A percentile compares a stretch with the other conserved stretches of the same genome.
Evolutionary conservation across 2,113 vertebrate genomes (phyloP).

Genomic region (Oncorhynchus kisutch): DNA sequence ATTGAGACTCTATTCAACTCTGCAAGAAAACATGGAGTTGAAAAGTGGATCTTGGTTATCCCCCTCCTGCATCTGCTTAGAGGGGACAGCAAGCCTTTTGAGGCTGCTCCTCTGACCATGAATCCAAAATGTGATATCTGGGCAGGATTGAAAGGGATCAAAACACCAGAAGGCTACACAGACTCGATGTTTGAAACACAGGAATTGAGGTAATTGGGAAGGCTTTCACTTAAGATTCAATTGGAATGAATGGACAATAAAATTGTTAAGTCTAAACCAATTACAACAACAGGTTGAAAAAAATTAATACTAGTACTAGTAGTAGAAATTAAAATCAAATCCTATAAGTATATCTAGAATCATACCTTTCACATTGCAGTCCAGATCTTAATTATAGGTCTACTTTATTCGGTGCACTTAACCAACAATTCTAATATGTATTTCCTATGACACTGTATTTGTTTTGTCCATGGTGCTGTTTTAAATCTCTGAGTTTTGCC

Average conservation of each 20-base stretch:
- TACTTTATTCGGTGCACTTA: no score
- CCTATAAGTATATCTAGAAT: no score
- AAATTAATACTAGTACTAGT: no score
- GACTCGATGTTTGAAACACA: not conserved
- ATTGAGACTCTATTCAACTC: slow-evolving; percentile 16
- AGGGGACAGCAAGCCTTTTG: slow-evolving; percentile 36
- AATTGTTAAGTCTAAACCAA: no score
- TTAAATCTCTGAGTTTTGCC: rapidly evolving
- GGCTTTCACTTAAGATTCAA: not conserved
- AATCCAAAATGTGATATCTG: slow-evolving; percentile 38
- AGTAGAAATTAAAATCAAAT: no score
- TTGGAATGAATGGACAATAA: no score
- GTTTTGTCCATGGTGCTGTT: not conserved
- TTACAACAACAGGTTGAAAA: no score
- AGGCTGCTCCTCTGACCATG: slow-evolving; percentile 1
- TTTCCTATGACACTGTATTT: not conserved
- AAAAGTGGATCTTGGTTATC: slow-evolving; percentile 38
- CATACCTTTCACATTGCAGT: no score
- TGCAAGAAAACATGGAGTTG: not conserved
- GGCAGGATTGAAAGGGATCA: slow-evolving; percentile 56
- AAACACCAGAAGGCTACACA: not conserved
- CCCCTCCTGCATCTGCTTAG: slow-evolving; percentile 50
- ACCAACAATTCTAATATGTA: no score
- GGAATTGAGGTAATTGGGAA: not conserved
- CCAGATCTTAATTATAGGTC: no score